Base-by-base conservation (phyloP, 2,113 vertebrate species). In the Synchiropus splendidus region DNA sequence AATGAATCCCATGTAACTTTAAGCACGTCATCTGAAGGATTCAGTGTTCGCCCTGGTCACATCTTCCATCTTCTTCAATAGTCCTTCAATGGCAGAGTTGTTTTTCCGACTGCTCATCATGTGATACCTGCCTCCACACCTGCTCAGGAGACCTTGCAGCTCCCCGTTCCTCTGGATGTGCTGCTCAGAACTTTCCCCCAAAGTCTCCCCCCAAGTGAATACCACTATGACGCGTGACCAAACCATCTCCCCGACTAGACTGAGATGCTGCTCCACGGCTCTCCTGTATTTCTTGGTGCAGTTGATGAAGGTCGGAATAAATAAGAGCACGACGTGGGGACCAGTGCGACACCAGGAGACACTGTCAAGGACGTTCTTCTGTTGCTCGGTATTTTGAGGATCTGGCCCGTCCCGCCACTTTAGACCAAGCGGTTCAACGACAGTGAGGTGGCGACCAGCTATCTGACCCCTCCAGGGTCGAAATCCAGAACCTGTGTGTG, bases 141-240 rank as follows among this genome's bases (percentile, higher is more conserved):
- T 59, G 47, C 67, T 67, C 1, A 83, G 46, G 0, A 86, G 77
- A 54, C 45, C 45, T 41, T 16, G 45, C 10, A 82, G 70, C 6
- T 84, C 78, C 5, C 63, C 40, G 14, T 70, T 79, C 56, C 83
- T 77, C 39, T 75, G 63, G 17, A 85, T 58, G 46, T 81, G 81
- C 67, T 84, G 83, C 47, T 79, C 67, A 0, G 45, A 32, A 9
- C 74, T 77, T 52, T 77, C 79, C 3, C 78, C 80, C 30, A 85
- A 57, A 37, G 58, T 59, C 12, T 85, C 83, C 18, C 67, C 80
- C 80, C 81, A 83, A 0, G 83, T 84, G 42, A 85, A 56, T 30
- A 86, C 27, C 63, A 83, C 52, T 51, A 84, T 36, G 0, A 78
- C 38, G 32, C 58, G 70, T 1, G 13, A 41, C 84, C 84, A 85